Conservation (phyloP, 1,140 invertebrate species). For the Apis cerana region DNA sequence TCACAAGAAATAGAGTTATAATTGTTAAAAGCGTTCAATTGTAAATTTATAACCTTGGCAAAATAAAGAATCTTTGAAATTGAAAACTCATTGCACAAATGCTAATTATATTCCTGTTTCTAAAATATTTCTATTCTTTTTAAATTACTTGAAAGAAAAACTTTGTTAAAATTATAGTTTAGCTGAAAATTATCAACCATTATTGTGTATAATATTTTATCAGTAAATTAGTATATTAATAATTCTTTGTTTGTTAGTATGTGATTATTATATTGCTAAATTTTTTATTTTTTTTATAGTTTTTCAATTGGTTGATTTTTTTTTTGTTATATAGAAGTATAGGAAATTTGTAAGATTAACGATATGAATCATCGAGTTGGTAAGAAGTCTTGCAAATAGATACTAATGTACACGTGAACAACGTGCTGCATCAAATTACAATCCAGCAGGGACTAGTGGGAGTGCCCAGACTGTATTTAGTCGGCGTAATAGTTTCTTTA, state of each 20-base stretch:
- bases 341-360: not conserved
- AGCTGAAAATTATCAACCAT: not conserved
- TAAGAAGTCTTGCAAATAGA: not conserved
- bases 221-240: not conserved
- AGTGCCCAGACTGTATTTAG: constrained; percentile 26
- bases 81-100: not conserved
- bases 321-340: not conserved
- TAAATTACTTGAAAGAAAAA: not conserved
- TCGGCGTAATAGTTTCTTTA: constrained; percentile 48
- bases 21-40: not conserved
- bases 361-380: not conserved
- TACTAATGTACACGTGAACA: not conserved
- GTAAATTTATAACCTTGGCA: not conserved
- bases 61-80: not conserved
- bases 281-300: no score
- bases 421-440: constrained; percentile 22
- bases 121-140: not conserved
- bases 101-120: not conserved
- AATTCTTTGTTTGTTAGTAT: not conserved
- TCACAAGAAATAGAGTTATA: not conserved
- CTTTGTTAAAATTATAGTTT: not conserved
- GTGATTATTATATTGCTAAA: no score
- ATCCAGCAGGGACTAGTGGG: constrained; percentile 2
- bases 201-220: not conserved
- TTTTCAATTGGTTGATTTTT: not conserved